Evolutionary conservation across 2,113 vertebrate species (phyloP).

Genomic region (Ictidomys tridecemlineatus): DNA sequence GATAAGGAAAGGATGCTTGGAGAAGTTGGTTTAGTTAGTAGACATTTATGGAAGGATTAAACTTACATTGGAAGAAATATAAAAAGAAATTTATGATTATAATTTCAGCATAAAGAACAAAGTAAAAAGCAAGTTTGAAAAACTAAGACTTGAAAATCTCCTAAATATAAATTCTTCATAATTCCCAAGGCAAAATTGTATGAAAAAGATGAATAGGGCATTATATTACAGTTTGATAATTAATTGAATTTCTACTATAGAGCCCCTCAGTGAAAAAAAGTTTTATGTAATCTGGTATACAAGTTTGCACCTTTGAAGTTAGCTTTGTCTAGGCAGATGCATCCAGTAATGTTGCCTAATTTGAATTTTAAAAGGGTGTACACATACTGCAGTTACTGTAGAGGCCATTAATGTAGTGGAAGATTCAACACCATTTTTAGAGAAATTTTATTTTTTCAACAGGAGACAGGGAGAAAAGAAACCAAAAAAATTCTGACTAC

Average conservation of each 20-base stretch:
- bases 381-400: neutral
- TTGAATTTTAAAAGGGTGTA: neutral
- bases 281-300: neutral
- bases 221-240: neutral
- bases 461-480: neutral
- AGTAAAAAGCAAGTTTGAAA: neutral
- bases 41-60: neutral
- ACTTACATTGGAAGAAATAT: neutral
- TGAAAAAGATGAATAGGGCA: neutral
- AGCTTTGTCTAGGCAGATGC: neutral
- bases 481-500: no score
- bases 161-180: neutral
- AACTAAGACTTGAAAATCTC: neutral
- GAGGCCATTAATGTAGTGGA: neutral
- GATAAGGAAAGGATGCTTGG: neutral
- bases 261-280: neutral
- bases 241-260: neutral
- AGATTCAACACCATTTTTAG: neutral
- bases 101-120: constrained; percentile 34
- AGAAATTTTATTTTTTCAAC: neutral
- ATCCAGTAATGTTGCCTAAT: neutral
- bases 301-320: neutral
- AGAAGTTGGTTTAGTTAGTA: neutral
- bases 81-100: neutral
- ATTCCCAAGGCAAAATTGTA: neutral